Evolutionary conservation across 1,140 invertebrate genomes (phyloP).

Genomic region (Drosophila pectinifera): DNA sequence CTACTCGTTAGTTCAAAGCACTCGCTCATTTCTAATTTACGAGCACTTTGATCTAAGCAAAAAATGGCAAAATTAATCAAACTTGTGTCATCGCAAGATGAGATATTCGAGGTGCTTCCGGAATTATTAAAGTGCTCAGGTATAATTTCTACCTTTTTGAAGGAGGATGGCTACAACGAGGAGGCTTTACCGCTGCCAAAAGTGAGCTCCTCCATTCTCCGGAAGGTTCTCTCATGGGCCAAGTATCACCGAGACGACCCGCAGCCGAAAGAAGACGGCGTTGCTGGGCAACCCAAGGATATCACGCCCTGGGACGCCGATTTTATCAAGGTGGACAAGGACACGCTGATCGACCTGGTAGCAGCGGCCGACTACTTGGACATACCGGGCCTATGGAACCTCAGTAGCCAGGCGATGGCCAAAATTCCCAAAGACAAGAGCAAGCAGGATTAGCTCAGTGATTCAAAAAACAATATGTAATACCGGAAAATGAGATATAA

Average conservation of each 20-base stretch:
- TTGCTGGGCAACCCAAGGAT: neutral
- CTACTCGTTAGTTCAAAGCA: too few relatives aligned
- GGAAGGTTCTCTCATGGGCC: neutral
- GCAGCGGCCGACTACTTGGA: constrained; percentile 7
- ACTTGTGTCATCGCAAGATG: neutral
- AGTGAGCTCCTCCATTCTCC: neutral
- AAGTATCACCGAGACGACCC: neutral
- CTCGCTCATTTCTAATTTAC: neutral
- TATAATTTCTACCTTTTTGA: neutral
- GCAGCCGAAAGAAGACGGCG: too few relatives aligned
- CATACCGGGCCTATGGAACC: neutral
- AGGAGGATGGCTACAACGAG: neutral
- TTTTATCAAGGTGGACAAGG: neutral
- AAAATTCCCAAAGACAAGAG: too few relatives aligned
- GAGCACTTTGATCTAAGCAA: too few relatives aligned
- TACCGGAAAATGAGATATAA: too few relatives aligned
- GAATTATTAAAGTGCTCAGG: neutral
- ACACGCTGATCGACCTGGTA: neutral
- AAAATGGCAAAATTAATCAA: neutral
- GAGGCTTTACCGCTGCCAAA: neutral
- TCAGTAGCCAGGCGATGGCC: neutral
- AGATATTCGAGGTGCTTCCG: neutral
- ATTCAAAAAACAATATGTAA: too few relatives aligned
- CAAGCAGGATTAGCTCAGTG: too few relatives aligned
- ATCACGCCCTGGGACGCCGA: neutral